Conservation (phyloP, 2,797 vertebrate genomes). For the Tiaroga cobitis region DNA sequence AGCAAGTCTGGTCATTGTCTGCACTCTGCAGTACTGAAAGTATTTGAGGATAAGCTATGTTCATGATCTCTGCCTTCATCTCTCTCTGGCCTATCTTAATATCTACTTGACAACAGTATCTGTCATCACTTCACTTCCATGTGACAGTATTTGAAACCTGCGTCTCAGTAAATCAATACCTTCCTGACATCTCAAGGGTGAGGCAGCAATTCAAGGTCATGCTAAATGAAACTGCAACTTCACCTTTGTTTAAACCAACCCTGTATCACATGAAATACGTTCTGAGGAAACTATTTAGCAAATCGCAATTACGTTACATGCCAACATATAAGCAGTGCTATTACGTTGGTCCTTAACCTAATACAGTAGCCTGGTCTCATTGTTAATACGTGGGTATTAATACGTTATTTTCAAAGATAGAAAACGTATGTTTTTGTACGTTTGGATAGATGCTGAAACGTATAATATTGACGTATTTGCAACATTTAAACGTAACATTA, state of each 20-base stretch:
- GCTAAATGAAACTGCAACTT: conserved; percentile 37
- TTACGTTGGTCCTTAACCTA: no score
- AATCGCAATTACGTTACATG: no score
- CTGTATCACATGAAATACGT: no score
- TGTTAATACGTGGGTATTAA: no score
- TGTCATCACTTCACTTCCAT: conserved; percentile 74
- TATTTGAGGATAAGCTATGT: conserved; percentile 13
- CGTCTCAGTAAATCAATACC: conserved; percentile 63
- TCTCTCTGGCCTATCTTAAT: conserved; percentile 64
- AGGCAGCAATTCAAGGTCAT: conserved; percentile 69
- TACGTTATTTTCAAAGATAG: no score
- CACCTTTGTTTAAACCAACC: conserved; percentile 3
- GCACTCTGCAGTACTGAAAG: not conserved
- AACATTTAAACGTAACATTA: no score
- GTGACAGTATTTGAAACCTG: conserved; percentile 70
- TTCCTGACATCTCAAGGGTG: conserved; percentile 59
- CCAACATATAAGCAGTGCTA: no score
- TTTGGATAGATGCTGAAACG: no score
- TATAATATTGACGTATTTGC: no score
- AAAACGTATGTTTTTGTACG: no score
- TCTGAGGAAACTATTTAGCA: no score
- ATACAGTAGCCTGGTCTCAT: no score
- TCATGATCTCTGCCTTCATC: conserved; percentile 49
- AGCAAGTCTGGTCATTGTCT: conserved; percentile 29
- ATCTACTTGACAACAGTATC: conserved; percentile 76